Percentiles rank a stretch among this genome's conserved stretches.
Conservation (phyloP, 1,140 invertebrate genomes). For the Ips nitidus region DNA sequence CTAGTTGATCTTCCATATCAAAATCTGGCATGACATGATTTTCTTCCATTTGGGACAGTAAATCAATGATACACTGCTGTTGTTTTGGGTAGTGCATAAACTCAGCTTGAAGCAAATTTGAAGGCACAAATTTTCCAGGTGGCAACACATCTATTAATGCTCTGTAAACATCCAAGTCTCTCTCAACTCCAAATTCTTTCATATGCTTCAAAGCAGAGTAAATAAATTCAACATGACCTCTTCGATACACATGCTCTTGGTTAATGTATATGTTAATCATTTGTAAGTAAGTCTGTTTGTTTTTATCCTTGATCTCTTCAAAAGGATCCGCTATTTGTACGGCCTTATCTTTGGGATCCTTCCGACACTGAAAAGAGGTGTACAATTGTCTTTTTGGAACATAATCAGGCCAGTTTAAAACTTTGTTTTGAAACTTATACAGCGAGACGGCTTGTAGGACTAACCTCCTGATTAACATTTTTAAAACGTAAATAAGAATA, state of each 20-base stretch:
- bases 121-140: conserved; percentile 84
- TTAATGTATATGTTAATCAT: conserved; percentile 72
- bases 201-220: conserved; percentile 84
- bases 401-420: no score
- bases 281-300: conserved; percentile 72
- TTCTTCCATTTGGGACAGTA: conserved; percentile 89
- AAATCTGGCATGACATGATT: conserved; percentile 89
- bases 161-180: conserved; percentile 92
- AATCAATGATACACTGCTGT: conserved; percentile 84
- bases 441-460: no score
- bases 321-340: conserved; percentile 51
- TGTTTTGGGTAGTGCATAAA: conserved; percentile 94
- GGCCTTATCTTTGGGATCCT: conserved; percentile 1
- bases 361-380: no score
- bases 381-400: no score
- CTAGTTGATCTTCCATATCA: conserved; percentile 80
- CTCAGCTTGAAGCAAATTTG: conserved; percentile 79
- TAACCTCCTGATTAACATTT: no score
- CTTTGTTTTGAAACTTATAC: no score
- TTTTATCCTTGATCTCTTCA: conserved; percentile 61
- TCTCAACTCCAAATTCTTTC: conserved; percentile 86
- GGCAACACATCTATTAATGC: conserved; percentile 87
- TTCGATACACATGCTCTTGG: conserved; percentile 59
- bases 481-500: no score
- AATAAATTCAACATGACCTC: conserved; percentile 93